Evolutionary conservation across 2,888 invertebrate species (phyloP).

Genomic region (Drosophila paucipuncta): DNA sequence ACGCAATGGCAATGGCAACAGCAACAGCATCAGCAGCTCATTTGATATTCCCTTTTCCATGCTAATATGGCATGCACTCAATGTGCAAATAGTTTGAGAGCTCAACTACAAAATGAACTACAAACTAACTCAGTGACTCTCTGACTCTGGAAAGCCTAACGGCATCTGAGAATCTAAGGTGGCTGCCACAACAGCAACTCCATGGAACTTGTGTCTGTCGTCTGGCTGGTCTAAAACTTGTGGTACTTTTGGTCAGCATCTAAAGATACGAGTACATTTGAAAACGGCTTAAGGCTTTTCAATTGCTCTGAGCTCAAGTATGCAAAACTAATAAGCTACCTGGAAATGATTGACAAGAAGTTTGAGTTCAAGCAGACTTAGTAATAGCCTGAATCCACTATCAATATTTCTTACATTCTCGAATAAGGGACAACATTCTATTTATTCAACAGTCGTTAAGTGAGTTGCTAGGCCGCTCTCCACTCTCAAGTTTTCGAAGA

Average conservation of each 20-base stretch:
- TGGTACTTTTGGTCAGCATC: conserved; percentile 14
- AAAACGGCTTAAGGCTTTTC: not conserved
- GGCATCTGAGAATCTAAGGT: conserved; percentile 12
- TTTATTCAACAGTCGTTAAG: not conserved
- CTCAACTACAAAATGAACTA: conserved; percentile 37
- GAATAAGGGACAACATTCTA: not conserved
- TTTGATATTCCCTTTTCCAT: conserved; percentile 77
- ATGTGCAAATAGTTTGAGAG: conserved; percentile 81
- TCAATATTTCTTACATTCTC: not conserved
- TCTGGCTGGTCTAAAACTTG: conserved; percentile 13
- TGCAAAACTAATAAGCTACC: not conserved
- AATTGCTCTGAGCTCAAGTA: conserved; percentile 1
- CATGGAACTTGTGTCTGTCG: not conserved
- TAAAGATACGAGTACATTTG: conserved; percentile 13
- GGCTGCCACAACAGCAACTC: conserved; percentile 8
- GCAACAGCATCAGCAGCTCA: conserved; percentile 54
- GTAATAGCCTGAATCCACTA: not conserved
- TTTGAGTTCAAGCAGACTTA: not conserved
- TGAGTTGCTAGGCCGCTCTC: not conserved
- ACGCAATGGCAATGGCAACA: conserved; percentile 34
- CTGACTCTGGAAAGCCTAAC: conserved; percentile 28
- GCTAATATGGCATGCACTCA: conserved; percentile 81
- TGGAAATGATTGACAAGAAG: not conserved
- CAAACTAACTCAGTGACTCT: conserved; percentile 5
- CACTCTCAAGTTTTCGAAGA: too few species aligned